Conservation (phyloP, 2,113 vertebrate genomes). For the Paralichthys olivaceus region DNA sequence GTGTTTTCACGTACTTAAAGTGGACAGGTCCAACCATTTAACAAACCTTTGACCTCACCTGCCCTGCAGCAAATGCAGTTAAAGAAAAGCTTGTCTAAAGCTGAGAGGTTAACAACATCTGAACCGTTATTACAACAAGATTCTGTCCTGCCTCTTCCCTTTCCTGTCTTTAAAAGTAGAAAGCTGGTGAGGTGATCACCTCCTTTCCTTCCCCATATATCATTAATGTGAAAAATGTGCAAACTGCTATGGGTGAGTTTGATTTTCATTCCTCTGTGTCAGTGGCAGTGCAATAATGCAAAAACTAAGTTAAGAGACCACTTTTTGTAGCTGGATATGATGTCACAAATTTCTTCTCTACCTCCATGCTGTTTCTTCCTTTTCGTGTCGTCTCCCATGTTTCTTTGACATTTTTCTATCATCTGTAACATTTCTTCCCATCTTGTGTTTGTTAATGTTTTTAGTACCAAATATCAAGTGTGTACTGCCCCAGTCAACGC, state of each 20-base stretch:
- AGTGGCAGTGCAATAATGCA: slow-evolving; percentile 54
- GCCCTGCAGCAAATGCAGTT: slow-evolving; percentile 1
- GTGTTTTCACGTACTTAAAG: background rate
- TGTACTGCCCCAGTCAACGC: background rate
- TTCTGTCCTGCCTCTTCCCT: slow-evolving; percentile 10
- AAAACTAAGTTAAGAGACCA: slow-evolving; percentile 40
- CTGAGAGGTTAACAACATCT: background rate
- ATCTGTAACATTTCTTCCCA: background rate
- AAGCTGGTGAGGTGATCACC: background rate
- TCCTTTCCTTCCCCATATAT: slow-evolving; percentile 48
- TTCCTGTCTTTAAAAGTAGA: background rate
- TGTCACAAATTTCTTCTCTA: slow-evolving; percentile 52
- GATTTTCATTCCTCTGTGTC: slow-evolving; percentile 37
- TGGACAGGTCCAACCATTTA: background rate
- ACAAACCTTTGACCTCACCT: slow-evolving; percentile 13
- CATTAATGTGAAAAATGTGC: slow-evolving; percentile 57
- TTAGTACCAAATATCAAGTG: slow-evolving; percentile 63
- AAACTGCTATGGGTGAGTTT: slow-evolving; percentile 15
- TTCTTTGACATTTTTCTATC: background rate
- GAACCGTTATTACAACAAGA: background rate
- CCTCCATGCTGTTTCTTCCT: slow-evolving; percentile 20
- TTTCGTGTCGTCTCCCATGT: background rate
- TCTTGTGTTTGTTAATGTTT: slow-evolving; percentile 8
- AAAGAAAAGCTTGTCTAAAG: background rate
- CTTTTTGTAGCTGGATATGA: slow-evolving; percentile 52